These are phyloP conservation scores for Caenorhabditis plicata DNA, from an alignment of 2,888 invertebrate genomes.

Conservation along the genomic window DNA sequence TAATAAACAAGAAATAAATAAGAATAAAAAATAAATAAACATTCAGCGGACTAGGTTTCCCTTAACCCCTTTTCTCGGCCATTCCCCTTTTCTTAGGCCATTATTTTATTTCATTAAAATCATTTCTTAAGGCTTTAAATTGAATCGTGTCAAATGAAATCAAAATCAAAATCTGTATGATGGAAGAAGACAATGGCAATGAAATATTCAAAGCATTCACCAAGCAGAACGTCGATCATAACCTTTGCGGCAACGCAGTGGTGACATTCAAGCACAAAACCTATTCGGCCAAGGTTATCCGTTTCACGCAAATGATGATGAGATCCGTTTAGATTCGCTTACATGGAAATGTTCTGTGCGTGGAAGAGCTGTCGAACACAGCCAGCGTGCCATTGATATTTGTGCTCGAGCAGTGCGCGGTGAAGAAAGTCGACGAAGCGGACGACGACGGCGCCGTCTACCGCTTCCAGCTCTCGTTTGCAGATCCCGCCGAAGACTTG, in stretches of 20 bases:
- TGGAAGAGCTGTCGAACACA: constrained; percentile 32
- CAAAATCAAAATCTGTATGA: constrained; percentile 19
- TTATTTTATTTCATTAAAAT: too few relatives aligned
- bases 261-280: constrained; percentile 26
- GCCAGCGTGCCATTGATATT: constrained; percentile 55
- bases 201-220: constrained; percentile 56
- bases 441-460: not conserved
- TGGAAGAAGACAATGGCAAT: constrained; percentile 65
- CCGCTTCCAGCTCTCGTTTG: constrained; percentile 18
- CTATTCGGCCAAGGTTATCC: constrained; percentile 33
- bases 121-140: too few relatives aligned
- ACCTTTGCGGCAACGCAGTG: constrained; percentile 12
- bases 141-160: too few relatives aligned
- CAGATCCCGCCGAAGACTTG: constrained; percentile 35
- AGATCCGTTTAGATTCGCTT: constrained; percentile 20
- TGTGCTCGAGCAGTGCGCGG: constrained; percentile 49
- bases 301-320: not conserved
- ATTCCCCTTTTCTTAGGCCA: too few relatives aligned
- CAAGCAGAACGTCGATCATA: constrained; percentile 22
- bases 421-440: constrained; percentile 34
- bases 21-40: too few relatives aligned
- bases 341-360: constrained; percentile 39
- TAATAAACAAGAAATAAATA: too few relatives aligned
- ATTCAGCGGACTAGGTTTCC: too few relatives aligned
- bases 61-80: too few relatives aligned